Evolutionary conservation across 2,113 vertebrate species (phyloP).

Genomic region (Xyliphius kryptos): DNA sequence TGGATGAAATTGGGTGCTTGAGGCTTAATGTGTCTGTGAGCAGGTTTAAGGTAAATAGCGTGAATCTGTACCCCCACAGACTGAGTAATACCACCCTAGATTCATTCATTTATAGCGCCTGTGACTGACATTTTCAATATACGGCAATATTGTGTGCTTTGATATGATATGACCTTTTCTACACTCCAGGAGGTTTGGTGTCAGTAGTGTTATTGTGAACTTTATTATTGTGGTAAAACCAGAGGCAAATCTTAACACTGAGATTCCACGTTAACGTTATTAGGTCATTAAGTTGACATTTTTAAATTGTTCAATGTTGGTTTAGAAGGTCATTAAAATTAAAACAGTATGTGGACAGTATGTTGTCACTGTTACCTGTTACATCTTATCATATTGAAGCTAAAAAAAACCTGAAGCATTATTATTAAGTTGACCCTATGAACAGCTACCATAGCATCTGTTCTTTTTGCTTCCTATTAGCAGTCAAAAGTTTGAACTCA

Average conservation of each 20-base stretch:
- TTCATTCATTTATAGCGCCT: constrained; percentile 5
- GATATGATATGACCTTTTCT: constrained; percentile 33
- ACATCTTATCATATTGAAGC: too few relatives aligned
- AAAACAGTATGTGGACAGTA: too few relatives aligned
- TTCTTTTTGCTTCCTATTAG: too few relatives aligned
- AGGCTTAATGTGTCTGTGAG: constrained; percentile 24
- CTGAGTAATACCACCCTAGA: constrained; percentile 9
- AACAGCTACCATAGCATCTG: too few relatives aligned
- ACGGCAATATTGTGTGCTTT: constrained; percentile 4
- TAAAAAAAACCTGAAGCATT: too few relatives aligned
- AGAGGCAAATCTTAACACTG: constrained; percentile 19
- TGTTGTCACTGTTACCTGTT: too few relatives aligned
- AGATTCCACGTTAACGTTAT: constrained; percentile 30
- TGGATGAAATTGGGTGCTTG: constrained; percentile 1
- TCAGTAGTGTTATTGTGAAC: constrained; percentile 31
- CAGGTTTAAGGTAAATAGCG: constrained; percentile 23
- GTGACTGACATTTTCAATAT: constrained; percentile 31
- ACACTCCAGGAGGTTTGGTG: constrained; percentile 19
- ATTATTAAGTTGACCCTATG: too few relatives aligned
- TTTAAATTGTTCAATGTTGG: not conserved
- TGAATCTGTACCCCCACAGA: constrained; percentile 1
- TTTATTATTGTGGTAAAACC: constrained; percentile 22
- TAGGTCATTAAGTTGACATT: constrained; percentile 30
- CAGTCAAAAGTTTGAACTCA: too few relatives aligned
- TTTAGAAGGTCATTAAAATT: too few relatives aligned